Evolutionary conservation across 2,797 vertebrate genomes (phyloP).

Genomic region (Hapalemur alaotrensis): DNA sequence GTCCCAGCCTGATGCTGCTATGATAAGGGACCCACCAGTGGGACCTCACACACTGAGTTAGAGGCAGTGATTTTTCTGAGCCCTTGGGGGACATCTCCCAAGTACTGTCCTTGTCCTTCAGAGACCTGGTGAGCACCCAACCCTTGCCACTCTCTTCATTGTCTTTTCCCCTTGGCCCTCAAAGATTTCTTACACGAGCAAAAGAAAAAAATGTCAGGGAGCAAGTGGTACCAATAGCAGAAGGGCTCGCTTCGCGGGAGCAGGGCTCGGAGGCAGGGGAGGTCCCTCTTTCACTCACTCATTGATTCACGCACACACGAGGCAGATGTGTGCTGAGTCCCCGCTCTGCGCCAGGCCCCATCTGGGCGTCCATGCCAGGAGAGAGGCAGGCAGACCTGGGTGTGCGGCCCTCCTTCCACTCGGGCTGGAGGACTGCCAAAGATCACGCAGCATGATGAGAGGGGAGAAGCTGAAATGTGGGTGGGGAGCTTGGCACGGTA

Average conservation of each 20-base stretch:
- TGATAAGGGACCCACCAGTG: neutral
- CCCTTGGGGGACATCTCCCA: neutral
- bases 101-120: neutral
- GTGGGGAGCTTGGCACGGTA: neutral
- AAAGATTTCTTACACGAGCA: neutral
- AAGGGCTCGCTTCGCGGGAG: neutral
- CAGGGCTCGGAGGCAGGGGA: neutral
- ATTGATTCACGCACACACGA: neutral
- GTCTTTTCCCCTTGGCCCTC: neutral
- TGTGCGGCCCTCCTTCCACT: neutral
- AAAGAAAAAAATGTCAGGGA: neutral
- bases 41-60: neutral
- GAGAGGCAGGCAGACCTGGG: neutral
- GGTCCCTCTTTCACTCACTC: neutral
- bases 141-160: neutral
- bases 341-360: neutral
- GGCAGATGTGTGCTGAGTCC: too few species aligned
- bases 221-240: neutral
- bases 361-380: neutral
- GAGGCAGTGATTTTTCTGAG: neutral
- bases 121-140: neutral
- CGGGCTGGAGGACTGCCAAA: neutral
- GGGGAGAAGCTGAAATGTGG: neutral
- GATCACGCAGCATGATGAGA: neutral
- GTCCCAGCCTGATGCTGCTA: neutral